These are phyloP conservation scores for Rhyacophila brunnea DNA, from an alignment of 1,140 invertebrate genomes.

Conservation along the genomic window DNA sequence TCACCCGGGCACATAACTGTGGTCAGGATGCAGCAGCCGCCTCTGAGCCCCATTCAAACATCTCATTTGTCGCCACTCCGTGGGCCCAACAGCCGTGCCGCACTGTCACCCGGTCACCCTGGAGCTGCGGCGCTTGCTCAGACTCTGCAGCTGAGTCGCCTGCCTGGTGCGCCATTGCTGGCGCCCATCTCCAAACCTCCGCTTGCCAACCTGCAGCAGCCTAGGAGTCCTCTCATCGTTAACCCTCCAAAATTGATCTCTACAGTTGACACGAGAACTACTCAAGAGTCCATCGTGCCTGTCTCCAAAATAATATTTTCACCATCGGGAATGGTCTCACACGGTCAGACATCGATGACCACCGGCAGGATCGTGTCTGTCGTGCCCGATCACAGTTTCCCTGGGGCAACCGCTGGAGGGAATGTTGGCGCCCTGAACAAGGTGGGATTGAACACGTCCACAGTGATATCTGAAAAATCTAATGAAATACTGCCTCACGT, in stretches of 20 bases:
- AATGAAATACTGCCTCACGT: constrained; percentile 1
- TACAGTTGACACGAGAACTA: constrained; percentile 39
- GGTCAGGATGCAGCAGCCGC: constrained; percentile 53
- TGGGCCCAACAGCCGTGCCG: constrained; percentile 41
- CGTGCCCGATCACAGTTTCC: constrained; percentile 44
- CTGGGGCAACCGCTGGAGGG: constrained; percentile 22
- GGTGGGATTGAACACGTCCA: constrained; percentile 5
- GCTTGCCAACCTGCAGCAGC: constrained; percentile 52
- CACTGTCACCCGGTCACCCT: constrained; percentile 50
- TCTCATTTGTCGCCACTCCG: constrained; percentile 42
- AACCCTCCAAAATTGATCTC: constrained; percentile 43
- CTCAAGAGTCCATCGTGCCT: constrained; percentile 40
- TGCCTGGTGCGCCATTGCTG: constrained; percentile 57
- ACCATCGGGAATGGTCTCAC: constrained; percentile 42
- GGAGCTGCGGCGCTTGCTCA: constrained; percentile 50
- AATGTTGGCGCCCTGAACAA: constrained; percentile 1
- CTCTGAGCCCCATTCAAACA: constrained; percentile 49
- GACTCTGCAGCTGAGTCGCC: constrained; percentile 48
- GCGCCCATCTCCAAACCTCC: constrained; percentile 56
- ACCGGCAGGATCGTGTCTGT: constrained; percentile 50
- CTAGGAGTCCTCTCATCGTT: constrained; percentile 38
- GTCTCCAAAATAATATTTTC: constrained; percentile 50
- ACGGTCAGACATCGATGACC: constrained; percentile 46
- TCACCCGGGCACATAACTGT: constrained; percentile 51
- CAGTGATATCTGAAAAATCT: constrained; percentile 11